Percentiles rank a stretch among this genome's conserved stretches.
Evolutionary conservation across 2,113 vertebrate species (phyloP).

Genomic region (Hepsetus odoe): DNA sequence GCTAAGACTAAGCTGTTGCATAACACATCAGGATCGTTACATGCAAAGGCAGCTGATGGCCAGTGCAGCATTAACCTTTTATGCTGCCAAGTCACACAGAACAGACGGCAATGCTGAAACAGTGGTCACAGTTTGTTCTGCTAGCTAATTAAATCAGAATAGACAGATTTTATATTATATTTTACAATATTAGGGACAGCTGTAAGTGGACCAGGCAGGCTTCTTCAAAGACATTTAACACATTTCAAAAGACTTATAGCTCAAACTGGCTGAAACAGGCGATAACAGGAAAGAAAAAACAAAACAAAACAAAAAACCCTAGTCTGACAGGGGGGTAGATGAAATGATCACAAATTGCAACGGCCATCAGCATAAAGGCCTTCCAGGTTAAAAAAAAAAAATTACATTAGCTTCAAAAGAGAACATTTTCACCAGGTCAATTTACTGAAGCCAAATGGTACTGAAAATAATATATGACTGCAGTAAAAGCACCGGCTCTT

Average conservation of each 20-base stretch:
- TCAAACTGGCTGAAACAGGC: background rate
- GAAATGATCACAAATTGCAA: background rate
- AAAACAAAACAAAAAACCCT: background rate
- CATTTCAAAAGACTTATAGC: background rate
- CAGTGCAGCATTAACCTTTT: background rate
- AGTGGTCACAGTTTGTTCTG: background rate
- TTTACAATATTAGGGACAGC: background rate
- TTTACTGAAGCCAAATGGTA: background rate
- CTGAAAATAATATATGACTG: too few species aligned
- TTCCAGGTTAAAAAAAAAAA: background rate
- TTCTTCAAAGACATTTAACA: background rate
- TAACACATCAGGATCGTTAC: slow-evolving; percentile 33
- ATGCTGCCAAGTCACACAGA: background rate
- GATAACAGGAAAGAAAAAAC: background rate
- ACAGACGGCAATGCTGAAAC: background rate
- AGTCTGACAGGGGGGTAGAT: background rate
- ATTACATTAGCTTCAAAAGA: background rate
- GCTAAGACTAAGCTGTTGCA: slow-evolving; percentile 22
- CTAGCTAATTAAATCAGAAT: background rate
- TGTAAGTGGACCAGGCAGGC: background rate
- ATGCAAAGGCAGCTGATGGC: background rate
- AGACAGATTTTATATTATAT: background rate
- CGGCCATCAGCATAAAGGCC: background rate
- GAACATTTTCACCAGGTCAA: background rate
- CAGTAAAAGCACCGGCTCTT: too few species aligned